Conservation (phyloP, 64 coral and sea anemone genomes). For the Stichodactyla helianthus region DNA sequence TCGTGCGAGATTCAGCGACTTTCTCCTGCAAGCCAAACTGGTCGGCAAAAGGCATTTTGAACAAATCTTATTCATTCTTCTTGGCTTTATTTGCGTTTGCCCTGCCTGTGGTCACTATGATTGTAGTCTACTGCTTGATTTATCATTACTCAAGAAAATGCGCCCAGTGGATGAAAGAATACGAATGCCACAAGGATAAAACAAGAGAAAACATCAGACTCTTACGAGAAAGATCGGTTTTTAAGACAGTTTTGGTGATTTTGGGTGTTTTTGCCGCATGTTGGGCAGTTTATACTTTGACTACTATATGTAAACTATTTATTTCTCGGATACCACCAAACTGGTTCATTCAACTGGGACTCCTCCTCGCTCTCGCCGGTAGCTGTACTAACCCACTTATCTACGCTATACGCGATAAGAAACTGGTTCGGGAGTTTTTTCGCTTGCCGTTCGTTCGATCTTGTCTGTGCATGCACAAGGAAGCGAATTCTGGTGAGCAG, state of each 20-base stretch:
- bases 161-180: constrained; percentile 24
- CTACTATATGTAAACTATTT: constrained; percentile 68
- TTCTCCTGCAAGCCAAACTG: constrained; percentile 87
- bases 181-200: background rate
- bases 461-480: background rate
- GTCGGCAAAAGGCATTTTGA: constrained; percentile 55
- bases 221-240: constrained; percentile 50
- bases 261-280: constrained; percentile 61
- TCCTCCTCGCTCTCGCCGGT: constrained; percentile 57
- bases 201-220: background rate
- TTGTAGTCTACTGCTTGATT: constrained; percentile 57
- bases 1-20: constrained; percentile 54
- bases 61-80: constrained; percentile 54
- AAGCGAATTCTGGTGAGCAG: background rate
- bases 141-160: constrained; percentile 44
- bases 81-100: constrained; percentile 70
- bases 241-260: constrained; percentile 62
- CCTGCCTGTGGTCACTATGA: constrained; percentile 49
- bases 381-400: constrained; percentile 67
- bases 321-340: constrained; percentile 34
- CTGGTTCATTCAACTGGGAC: constrained; percentile 75
- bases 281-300: constrained; percentile 73
- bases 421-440: constrained; percentile 2
- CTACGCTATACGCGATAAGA: constrained; percentile 70
- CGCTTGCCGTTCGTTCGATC: background rate